Evolutionary conservation across 1,140 invertebrate species (phyloP), one percentile per base, ranked within the genome.

Genomic region (Leptoteleia sp.): DNA sequence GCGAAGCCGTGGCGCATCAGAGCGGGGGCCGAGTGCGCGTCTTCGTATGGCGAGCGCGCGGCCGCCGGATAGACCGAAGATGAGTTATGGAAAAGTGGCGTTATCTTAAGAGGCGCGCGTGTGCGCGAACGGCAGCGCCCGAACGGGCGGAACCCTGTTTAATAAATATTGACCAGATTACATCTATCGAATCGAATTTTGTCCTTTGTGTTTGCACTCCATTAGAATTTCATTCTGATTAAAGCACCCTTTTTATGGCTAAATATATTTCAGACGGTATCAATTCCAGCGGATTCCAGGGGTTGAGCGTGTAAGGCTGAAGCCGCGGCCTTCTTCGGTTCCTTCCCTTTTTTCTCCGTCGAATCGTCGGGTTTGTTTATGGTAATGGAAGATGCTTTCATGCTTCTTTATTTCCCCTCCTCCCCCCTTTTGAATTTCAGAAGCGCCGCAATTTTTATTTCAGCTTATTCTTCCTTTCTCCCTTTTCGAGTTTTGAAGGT

Each of bases 131-230:
- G n/a, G n/a, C n/a, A 42, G 48, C 61, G 48, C 29, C 37, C 38
- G 11, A 64, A 38, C 40, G 57, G 12, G n/a, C n/a, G 48, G 57
- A 70, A 15, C 70, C 57, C 64, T 64, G 70, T 75, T 79, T 79
- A 75, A 79, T 79, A 79, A 79, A 79, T 79, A 79, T 79, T 54
- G 65, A 71, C 55, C 43, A 43, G 70, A 79, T 79, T 75, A 52
- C 50, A 73, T 79, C 70, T 75, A 79, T 75, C 45, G 77, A 79
- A 79, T 71, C 64, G 64, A 71, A 64, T 31, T 64, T 50, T 38
- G 59, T 70, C 50, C 43, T 75, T 73, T 75, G 76, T 72, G 55
- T 70, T 73, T 70, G 62, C 68, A 75, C 62, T 61, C 76, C 64
- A 79, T 79, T 79, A 75, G 65, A 59, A 64, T 70, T 67, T 71